Evolutionary conservation across 1,140 invertebrate genomes (phyloP).

Genomic region (Vollenhovia emeryi): DNA sequence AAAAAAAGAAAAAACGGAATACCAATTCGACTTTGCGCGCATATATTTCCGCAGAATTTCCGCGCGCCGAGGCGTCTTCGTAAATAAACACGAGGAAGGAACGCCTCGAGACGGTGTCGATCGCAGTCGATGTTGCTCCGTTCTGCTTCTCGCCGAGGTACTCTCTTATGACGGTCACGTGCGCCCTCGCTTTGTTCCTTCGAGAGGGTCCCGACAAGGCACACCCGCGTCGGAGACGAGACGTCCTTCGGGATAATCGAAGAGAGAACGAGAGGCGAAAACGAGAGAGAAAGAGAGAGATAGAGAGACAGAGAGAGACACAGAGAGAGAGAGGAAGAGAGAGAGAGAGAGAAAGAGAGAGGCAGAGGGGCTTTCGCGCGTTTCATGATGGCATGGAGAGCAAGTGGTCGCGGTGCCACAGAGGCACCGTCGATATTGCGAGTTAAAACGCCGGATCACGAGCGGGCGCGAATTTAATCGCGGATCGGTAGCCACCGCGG

Average conservation of each 20-base stretch:
- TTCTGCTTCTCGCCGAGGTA: conserved; percentile 24
- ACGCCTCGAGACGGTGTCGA: conserved; percentile 4
- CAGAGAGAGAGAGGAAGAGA: not conserved
- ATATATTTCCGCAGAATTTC: conserved; percentile 16
- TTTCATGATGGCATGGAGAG: not conserved
- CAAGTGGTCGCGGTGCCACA: not conserved
- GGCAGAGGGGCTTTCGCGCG: not conserved
- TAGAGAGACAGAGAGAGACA: not conserved
- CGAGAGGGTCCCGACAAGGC: not conserved
- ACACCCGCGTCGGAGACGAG: not conserved
- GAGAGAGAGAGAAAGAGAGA: not conserved
- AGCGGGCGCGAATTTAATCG: conserved; percentile 38
- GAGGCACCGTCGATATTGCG: conserved; percentile 29
- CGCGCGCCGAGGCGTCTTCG: conserved; percentile 4
- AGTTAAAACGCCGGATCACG: conserved; percentile 34
- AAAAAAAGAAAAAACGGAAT: not conserved
- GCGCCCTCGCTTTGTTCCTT: conserved; percentile 41
- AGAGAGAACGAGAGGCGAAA: not conserved
- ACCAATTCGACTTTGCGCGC: conserved; percentile 12
- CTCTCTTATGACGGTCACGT: conserved; percentile 44
- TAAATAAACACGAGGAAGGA: conserved; percentile 41
- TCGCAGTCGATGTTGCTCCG: conserved; percentile 14
- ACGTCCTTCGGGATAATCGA: not conserved
- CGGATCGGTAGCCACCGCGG: not conserved
- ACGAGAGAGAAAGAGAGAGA: not conserved